Evolutionary conservation across 2,113 vertebrate genomes (phyloP).

Genomic region (Lagenorhynchus albirostris): DNA sequence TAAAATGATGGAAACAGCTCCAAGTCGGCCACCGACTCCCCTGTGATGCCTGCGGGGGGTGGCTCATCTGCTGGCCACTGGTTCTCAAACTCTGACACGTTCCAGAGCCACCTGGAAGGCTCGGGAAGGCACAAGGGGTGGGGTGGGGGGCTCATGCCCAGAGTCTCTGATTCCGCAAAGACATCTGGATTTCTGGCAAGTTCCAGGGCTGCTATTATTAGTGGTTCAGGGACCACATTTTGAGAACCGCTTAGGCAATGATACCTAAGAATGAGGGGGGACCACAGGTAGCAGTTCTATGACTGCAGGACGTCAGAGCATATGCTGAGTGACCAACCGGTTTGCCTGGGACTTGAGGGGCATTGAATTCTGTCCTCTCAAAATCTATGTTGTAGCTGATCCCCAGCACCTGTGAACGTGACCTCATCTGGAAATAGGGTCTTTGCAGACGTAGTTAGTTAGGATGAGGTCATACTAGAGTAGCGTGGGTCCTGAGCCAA

Average conservation of each 20-base stretch:
- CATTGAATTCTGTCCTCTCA: not conserved
- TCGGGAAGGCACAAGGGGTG: accelerated
- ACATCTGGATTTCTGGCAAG: no score
- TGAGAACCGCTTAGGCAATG: not conserved
- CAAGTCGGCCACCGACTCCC: not conserved
- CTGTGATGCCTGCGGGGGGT: not conserved
- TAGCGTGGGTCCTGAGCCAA: not conserved
- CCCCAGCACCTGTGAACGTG: no score
- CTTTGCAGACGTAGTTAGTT: not conserved
- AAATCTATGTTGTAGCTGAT: not conserved
- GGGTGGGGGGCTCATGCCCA: not conserved
- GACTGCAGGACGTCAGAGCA: not conserved
- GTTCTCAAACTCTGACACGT: accelerated
- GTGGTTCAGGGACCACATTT: not conserved
- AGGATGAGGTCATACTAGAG: not conserved
- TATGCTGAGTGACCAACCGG: not conserved
- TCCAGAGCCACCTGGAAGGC: not conserved
- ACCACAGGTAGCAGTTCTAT: accelerated
- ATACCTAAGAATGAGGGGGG: not conserved
- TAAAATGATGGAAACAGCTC: not conserved
- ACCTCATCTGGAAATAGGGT: not conserved
- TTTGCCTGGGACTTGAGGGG: not conserved
- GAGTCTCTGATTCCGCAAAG: not conserved
- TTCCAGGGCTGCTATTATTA: not conserved
- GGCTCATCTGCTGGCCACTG: no score